These are phyloP conservation scores for Acanthornis magna DNA, from an alignment of 2,797 vertebrate species.

Conservation along the genomic window DNA sequence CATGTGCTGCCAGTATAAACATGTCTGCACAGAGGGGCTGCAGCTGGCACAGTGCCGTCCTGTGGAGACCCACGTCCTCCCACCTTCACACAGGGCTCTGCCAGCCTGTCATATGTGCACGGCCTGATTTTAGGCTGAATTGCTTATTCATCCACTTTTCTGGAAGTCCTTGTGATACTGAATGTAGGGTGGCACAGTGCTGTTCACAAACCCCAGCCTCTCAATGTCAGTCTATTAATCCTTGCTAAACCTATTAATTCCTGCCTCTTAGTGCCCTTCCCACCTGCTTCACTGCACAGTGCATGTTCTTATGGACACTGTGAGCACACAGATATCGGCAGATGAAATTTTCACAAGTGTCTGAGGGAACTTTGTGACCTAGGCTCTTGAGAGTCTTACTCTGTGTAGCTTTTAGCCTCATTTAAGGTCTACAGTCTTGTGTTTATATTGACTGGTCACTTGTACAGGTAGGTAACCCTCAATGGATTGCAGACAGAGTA, in stretches of 20 bases:
- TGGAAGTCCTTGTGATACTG: neutral
- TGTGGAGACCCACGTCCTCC: neutral
- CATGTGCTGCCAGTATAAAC: slow-evolving; percentile 2
- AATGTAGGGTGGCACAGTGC: neutral
- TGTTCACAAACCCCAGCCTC: neutral
- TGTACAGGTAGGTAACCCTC: neutral
- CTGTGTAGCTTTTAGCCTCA: neutral
- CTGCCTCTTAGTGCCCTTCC: neutral
- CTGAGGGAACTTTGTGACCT: neutral
- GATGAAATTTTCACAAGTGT: neutral
- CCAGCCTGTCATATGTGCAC: neutral
- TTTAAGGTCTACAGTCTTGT: neutral
- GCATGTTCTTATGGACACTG: neutral
- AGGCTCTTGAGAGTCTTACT: neutral
- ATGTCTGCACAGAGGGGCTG: neutral
- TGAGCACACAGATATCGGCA: neutral
- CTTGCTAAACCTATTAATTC: slow-evolving; percentile 49
- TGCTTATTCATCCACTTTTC: neutral
- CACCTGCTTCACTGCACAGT: neutral
- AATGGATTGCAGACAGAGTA: neutral
- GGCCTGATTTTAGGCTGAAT: neutral
- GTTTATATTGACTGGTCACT: neutral
- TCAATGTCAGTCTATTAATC: slow-evolving; percentile 36
- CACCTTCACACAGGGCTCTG: neutral
- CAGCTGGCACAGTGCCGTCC: neutral